These are phyloP conservation scores for Desmodus rotundus DNA, from an alignment of 2,113 vertebrate genomes.

Conservation along the genomic window DNA sequence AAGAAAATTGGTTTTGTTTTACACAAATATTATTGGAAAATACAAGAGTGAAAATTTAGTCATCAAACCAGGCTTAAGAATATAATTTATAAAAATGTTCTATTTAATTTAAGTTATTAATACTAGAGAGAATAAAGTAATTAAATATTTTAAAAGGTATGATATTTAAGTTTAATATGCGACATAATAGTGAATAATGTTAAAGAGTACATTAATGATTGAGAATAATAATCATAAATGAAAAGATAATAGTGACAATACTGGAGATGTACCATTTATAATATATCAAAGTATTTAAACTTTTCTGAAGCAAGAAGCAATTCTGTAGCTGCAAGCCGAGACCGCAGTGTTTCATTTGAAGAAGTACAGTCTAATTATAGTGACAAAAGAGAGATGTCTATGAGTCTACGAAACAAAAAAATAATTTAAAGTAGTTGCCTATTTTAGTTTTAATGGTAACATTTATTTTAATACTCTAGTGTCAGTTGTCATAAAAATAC, in stretches of 20 bases:
- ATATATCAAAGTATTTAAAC: background rate
- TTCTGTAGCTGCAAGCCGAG: fast-evolving
- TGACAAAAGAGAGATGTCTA: background rate
- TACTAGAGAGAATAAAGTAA: background rate
- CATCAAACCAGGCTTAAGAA: background rate
- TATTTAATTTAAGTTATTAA: background rate
- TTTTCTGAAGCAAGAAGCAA: background rate
- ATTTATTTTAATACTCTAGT: background rate
- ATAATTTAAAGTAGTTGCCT: background rate
- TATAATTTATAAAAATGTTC: background rate
- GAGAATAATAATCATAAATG: background rate
- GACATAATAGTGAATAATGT: background rate
- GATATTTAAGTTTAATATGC: background rate
- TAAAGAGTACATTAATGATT: background rate
- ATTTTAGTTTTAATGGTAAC: background rate
- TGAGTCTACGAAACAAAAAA: background rate
- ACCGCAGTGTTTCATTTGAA: background rate
- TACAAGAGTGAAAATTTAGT: background rate
- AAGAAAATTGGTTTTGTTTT: background rate
- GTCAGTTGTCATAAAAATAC: background rate
- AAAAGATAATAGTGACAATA: background rate
- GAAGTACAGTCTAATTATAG: background rate
- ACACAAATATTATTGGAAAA: background rate
- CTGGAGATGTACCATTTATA: background rate
- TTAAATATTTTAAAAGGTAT: background rate